Base-by-base conservation (phyloP, 1,140 invertebrate species). In the Muscidifurax raptorellus region DNA sequence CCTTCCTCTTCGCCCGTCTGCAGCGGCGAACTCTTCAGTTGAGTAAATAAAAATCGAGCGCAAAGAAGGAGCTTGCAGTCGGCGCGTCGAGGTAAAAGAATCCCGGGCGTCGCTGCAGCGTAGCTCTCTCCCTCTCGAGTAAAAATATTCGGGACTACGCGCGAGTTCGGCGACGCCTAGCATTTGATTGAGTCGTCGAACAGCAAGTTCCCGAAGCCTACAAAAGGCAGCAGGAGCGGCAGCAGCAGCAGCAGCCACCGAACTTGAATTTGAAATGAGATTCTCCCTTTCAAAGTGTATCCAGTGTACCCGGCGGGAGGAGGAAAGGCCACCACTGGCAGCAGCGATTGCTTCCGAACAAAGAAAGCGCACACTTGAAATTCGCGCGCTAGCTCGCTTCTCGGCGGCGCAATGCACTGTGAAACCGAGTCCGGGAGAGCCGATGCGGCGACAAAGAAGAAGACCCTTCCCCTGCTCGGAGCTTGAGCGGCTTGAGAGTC, bases 241-340 rank as follows among this genome's bases (percentile, higher is more conserved):
- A 18, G 22, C 18, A n/a, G 30, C n/a, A 18, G 66, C n/a, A 36
- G 25, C 18, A 79, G 80, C 52, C 36, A 40, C 36, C 80, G 80
- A 81, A 81, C 80, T 81, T 81, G 80, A 71, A 81, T 81, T 59
- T 59, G 44, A 81, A 81, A 81, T 81, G 80, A 81, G 80, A 72
- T 81, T 80, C 69, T 66, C 28, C 44, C 25, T 72, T 59, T 81
- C 69, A 32, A 36, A 81, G 80, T 72, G 80, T 81, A 81, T 72
- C 80, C 52, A 80, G 18, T 66, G 36, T n/a, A n/a, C 69, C 22
- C 12, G 22, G 25, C 10, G 10, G 25, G 10, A 9, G 25, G 9
- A 27, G 76, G 30, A 27, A n/a, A 3, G 75, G 78, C 32, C n/a
- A 13, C 18, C 36, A 12, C 1, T 9, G 75, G 30, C 10, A 9